Percentiles rank a stretch among this genome's conserved stretches.
phyloP scores from a whole-genome alignment of 2,797 vertebrate species.

The Lepus oiostolus region DNA sequence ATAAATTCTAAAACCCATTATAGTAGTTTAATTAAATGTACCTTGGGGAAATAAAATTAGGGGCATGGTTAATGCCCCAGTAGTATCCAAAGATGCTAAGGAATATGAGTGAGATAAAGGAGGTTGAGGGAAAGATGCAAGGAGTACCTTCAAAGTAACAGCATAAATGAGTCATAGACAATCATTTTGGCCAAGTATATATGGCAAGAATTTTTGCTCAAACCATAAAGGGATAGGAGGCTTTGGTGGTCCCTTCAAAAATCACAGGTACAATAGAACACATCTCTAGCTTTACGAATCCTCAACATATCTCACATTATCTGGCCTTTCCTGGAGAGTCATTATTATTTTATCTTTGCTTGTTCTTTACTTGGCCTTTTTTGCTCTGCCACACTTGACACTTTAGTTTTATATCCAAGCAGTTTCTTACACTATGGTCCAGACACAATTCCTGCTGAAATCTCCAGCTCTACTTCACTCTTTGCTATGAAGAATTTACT shows the following conservation, averaged over 20 bases:
- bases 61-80: background rate
- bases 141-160: background rate
- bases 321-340: background rate
- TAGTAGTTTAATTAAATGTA: background rate
- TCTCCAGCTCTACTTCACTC: background rate
- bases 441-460: background rate
- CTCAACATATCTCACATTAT: background rate
- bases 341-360: background rate
- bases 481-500: background rate
- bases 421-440: background rate
- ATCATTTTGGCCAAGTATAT: background rate
- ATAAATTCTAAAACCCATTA: background rate
- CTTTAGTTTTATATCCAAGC: background rate
- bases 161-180: accelerated
- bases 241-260: background rate
- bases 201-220: background rate
- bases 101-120: background rate
- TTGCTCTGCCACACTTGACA: background rate
- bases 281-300: background rate
- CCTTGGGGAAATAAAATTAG: background rate
- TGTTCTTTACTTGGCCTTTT: background rate
- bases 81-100: background rate
- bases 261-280: background rate
- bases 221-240: background rate
- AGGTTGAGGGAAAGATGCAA: background rate